Evolutionary conservation across 2,113 vertebrate species (phyloP), one percentile per base, ranked within the genome.

Genomic region (Aramus guarauna): DNA sequence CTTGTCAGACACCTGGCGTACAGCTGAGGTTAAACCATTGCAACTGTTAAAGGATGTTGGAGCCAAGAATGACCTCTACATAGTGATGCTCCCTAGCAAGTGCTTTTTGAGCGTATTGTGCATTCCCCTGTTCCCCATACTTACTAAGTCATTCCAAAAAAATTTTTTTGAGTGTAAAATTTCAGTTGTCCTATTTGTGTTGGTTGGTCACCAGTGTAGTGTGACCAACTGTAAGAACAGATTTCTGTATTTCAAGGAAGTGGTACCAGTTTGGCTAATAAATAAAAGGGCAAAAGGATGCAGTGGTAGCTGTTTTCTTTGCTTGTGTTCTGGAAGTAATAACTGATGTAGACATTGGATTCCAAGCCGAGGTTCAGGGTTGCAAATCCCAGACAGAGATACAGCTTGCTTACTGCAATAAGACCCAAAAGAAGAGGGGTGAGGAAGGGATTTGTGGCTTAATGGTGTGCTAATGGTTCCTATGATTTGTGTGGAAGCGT

Each of bases 401-500:
- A 26, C 50, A 75, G 43, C 34, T 74, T 58, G 47, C 15, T 69
- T 56, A 64, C 0, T 63, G 50, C 37, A 72, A 15, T 75, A 29
- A 71, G 18, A 58, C 36, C 11, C 7, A 2, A n/a, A 75, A 39
- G 17, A 90, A 41, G 5, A 39, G 36, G 2, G 11, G 32, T 21
- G 26, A 62, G 36, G 48, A 67, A 68, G 9, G 32, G 16, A 68
- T 62, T 55, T 58, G 24, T 79, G 60, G 23, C 14, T 37, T 67
- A 55, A 56, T 15, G 17, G 59, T 37, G 32, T 50, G 58, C 16
- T 82, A n/a, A n/a, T n/a, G n/a, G n/a, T n/a, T 76, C 56, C 30
- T n/a, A 4, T 47, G 11, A 34, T 19, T 76, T 2, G 1, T 67
- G n/a, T 47, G 43, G 37, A 53, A 48, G 19, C 0, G 1, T 41